Base-by-base conservation (phyloP, 2,888 invertebrate species). In the Eustalomyia histrio region DNA sequence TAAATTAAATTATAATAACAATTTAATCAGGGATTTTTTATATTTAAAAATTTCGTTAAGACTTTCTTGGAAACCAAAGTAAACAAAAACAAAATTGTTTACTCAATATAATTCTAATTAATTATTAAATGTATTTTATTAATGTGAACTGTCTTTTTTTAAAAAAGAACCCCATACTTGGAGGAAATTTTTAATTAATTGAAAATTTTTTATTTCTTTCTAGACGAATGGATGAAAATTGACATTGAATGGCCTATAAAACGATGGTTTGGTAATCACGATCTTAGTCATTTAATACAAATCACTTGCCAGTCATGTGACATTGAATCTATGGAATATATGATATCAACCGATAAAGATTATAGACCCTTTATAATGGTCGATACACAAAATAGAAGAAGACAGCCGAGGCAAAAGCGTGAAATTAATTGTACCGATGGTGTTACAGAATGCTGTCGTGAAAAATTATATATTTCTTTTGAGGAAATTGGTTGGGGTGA, bases 401-500 rank as follows among this genome's bases (percentile, higher is more conserved):
- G 94, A 84, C 91, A 91, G 72, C 86, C 88, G 2, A 88, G 90
- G 1, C 89, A 92, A 85, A 92, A 93, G 71, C 92, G 94, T 7
- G 92, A 92, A 2, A 93, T 95, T 10, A 95, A 95, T 88, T 96
- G 96, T 87, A 92, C 92, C 0, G 92, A 94, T 33, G 93, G 93
- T 3, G 91, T 94, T 82, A 94, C 93, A 43, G 96, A 95, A 85
- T 97, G 97, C 89, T 97, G 97, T 88, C 91, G 96, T 14, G 96
- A 97, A 88, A 94, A 94, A 50, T 92, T 97, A 0, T 95, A 95
- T 87, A 94, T 97, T 80, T 95, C 95, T 83, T 97, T 97, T 88
- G 93, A 93, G 79, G 95, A 96, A 53, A 94, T 97, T 71, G 96
- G 96, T 60, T 97, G 97, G 97, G 94, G 94, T 84, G 95, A 96